These are phyloP conservation scores for Chrysochloris asiatica DNA, from an alignment of 2,113 vertebrate species.

Conservation along the genomic window DNA sequence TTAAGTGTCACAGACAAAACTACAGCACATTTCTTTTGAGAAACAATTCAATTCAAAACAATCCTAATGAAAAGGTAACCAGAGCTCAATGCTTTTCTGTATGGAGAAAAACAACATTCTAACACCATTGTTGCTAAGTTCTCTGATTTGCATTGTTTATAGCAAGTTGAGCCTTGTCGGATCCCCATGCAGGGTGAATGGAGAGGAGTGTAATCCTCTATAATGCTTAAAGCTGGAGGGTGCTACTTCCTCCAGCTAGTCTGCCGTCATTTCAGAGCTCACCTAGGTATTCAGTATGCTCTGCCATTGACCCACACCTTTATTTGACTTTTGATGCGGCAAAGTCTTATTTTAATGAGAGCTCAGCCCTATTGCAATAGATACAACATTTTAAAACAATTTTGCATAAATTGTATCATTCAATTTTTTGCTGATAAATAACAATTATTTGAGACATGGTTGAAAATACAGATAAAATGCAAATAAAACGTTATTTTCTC, in stretches of 20 bases:
- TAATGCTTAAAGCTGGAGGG: neutral
- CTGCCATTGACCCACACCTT: fast-evolving
- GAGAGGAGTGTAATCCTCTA: neutral
- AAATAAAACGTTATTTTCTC: neutral
- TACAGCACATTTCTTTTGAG: too few relatives aligned
- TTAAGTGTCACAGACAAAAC: too few relatives aligned
- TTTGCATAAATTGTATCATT: too few relatives aligned
- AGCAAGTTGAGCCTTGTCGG: neutral
- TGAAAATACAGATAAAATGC: neutral
- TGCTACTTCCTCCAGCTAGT: too few relatives aligned
- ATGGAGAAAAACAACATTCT: neutral
- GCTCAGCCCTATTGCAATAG: neutral
- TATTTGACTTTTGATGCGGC: neutral
- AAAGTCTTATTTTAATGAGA: neutral
- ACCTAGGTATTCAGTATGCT: fast-evolving
- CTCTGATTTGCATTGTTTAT: neutral
- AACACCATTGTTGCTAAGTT: neutral
- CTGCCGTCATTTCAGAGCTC: neutral
- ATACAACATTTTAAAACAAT: neutral
- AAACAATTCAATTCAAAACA: neutral
- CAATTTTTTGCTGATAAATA: too few relatives aligned
- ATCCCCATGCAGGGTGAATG: neutral
- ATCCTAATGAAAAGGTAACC: neutral
- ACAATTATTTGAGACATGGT: neutral
- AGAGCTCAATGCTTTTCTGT: neutral